Evolutionary conservation across 2,888 invertebrate genomes (phyloP), one percentile per base, ranked within the genome.

Genomic region (Athalia circularis): DNA sequence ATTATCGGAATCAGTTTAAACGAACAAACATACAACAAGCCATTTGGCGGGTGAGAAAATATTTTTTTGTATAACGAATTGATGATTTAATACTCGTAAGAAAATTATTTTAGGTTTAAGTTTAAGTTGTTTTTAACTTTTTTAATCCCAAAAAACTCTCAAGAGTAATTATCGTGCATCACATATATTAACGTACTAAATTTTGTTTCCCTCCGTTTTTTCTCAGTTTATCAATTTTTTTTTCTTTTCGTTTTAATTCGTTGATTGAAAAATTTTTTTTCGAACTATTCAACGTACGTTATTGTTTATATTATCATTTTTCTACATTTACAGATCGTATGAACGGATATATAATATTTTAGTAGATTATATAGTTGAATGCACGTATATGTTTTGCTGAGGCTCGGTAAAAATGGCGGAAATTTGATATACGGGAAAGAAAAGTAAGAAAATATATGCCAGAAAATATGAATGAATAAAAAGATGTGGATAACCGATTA

Each of bases 311-410:
- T 62, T 62, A 0, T 62, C 7, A 4, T 50, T 8, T n/a, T 9
- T 5, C 50, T 57, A 52, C 6, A 29, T 29, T 50, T 64, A 64
- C 50, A 64, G 43, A 75, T 29, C 50, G 75, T 47, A 75, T 75
- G 62, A 52, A 29, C 13, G 62, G 50, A 75, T 75, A 62, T 29
- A 2, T 29, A 75, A 43, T 62, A 29, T 2, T 4, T 48, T 48
- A 64, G 75, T 75, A 29, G 75, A 8, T 72, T 62, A 52, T 9
- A 50, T n/a, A 50, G n/a, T 67, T 47, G 75, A 75, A 75, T 64
- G 75, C 75, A 15, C 29, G 43, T 3, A 5, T 50, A 13, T 72
- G 52, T 13, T 72, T 72, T 59, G 59, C 29, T 29, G 2, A 29
- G 29, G 29, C 29, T 29, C 29, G 29, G 29, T 29, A 29, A 29